Conservation (phyloP, 2,888 invertebrate species). For the Lamproptera curius region DNA sequence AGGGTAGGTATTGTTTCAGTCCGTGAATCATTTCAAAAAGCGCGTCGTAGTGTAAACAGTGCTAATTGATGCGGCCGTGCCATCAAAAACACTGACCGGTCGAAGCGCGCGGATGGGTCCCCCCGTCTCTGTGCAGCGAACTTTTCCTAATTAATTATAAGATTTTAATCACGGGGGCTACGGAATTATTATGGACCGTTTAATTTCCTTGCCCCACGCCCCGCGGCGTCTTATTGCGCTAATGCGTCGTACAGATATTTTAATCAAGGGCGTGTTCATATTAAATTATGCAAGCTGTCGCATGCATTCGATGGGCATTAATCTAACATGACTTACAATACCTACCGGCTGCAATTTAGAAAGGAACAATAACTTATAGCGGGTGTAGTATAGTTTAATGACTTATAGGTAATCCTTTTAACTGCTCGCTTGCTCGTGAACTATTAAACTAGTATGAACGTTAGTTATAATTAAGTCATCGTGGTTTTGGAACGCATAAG, state of each 20-base stretch:
- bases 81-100: slow-evolving; percentile 6
- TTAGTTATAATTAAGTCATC: slow-evolving; percentile 13
- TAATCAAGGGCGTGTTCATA: slow-evolving; percentile 74
- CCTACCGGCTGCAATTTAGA: slow-evolving; percentile 39
- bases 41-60: not conserved
- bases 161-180: slow-evolving; percentile 73
- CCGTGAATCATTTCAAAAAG: too few species aligned
- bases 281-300: slow-evolving; percentile 77
- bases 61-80: not conserved
- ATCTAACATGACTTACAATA: slow-evolving; percentile 61
- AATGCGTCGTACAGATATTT: slow-evolving; percentile 74
- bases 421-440: slow-evolving; percentile 10
- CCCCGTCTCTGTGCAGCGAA: slow-evolving; percentile 46
- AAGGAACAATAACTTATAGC: slow-evolving; percentile 38
- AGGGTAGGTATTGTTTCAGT: too few species aligned
- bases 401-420: slow-evolving; percentile 26
- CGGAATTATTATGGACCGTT: slow-evolving; percentile 73
- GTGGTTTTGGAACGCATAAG: slow-evolving; percentile 12
- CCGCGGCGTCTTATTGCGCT: slow-evolving; percentile 60
- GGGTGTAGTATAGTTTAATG: slow-evolving; percentile 31
- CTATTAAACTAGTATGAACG: slow-evolving; percentile 10
- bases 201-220: slow-evolving; percentile 69
- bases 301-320: slow-evolving; percentile 70
- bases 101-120: slow-evolving; percentile 3
- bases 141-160: slow-evolving; percentile 73